These are phyloP conservation scores for Iphiclides podalirius DNA, from an alignment of 2,888 invertebrate genomes.

Conservation along the genomic window DNA sequence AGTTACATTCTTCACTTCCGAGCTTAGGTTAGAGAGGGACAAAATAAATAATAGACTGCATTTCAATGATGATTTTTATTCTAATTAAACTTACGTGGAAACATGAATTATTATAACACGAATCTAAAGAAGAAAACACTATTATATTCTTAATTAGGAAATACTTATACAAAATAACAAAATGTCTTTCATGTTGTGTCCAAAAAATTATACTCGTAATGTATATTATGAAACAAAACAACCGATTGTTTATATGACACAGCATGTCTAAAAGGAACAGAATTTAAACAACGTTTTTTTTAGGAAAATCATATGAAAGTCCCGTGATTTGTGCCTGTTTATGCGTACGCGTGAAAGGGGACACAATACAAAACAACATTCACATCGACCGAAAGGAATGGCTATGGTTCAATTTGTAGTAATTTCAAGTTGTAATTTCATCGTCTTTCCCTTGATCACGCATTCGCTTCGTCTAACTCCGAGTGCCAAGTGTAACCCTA, in stretches of 20 bases:
- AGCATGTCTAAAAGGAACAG: too few relatives aligned
- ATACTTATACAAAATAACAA: constrained; percentile 76
- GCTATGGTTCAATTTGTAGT: background rate
- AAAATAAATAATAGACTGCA: constrained; percentile 56
- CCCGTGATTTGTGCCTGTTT: constrained; percentile 16
- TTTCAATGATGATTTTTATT: constrained; percentile 76
- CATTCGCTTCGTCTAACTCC: constrained; percentile 40
- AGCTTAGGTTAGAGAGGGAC: too few relatives aligned
- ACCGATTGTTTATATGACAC: too few relatives aligned
- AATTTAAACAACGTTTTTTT: background rate
- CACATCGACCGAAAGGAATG: background rate
- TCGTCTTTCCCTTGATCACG: constrained; percentile 44
- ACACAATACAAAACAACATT: constrained; percentile 2
- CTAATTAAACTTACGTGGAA: constrained; percentile 79
- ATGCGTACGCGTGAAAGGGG: constrained; percentile 12
- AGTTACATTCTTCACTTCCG: too few relatives aligned
- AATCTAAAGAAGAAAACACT: constrained; percentile 79
- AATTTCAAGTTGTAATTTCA: constrained; percentile 18
- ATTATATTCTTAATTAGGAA: constrained; percentile 76
- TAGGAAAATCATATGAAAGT: constrained; percentile 21
- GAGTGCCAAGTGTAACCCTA: constrained; percentile 61
- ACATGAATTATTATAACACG: constrained; percentile 79
- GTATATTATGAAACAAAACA: too few relatives aligned
- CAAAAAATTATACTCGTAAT: constrained; percentile 36
- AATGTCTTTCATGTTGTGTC: constrained; percentile 72